These are phyloP conservation scores for Halisarca cf. caerulea DNA, from an alignment of 37 sponge, comb jelly and placozoan species.

Conservation along the genomic window DNA sequence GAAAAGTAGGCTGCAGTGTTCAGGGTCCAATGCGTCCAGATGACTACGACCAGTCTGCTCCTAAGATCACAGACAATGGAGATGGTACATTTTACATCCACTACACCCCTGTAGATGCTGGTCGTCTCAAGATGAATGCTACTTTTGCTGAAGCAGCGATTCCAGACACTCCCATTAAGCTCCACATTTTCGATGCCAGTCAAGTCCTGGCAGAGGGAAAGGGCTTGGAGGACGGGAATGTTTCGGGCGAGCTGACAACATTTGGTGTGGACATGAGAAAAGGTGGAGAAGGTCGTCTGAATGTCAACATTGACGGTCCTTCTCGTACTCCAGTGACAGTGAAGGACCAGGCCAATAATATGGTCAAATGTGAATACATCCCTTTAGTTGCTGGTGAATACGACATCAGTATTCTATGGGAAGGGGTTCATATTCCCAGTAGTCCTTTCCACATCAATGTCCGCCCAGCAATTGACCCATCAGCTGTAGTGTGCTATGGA, in stretches of 20 bases:
- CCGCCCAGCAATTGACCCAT: slow-evolving; percentile 65
- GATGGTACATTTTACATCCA: slow-evolving; percentile 69
- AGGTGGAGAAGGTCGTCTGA: slow-evolving; percentile 83
- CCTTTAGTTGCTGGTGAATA: slow-evolving; percentile 84
- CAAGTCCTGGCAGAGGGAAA: slow-evolving; percentile 85
- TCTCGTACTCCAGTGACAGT: slow-evolving; percentile 55
- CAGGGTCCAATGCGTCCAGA: slow-evolving; percentile 35
- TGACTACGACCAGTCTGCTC: slow-evolving; percentile 16
- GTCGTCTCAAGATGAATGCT: slow-evolving; percentile 70
- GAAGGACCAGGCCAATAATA: slow-evolving; percentile 78
- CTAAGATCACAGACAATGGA: slow-evolving; percentile 50
- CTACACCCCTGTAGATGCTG: slow-evolving; percentile 77
- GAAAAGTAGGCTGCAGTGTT: slow-evolving; percentile 59
- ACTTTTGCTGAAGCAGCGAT: slow-evolving; percentile 74
- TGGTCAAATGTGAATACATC: slow-evolving; percentile 80
- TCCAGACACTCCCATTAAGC: slow-evolving; percentile 80
- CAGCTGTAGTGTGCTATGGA: slow-evolving; percentile 68
- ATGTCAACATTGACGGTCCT: slow-evolving; percentile 74
- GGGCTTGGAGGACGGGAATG: slow-evolving; percentile 81
- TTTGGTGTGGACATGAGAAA: slow-evolving; percentile 76
- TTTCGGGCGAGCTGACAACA: slow-evolving; percentile 75
- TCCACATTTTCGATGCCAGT: slow-evolving; percentile 82
- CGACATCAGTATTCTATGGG: slow-evolving; percentile 71
- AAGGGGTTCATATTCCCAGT: slow-evolving; percentile 74
- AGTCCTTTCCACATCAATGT: slow-evolving; percentile 78